phyloP scores from a whole-genome alignment of 2,888 invertebrate genomes.

The Agrotis puta region DNA sequence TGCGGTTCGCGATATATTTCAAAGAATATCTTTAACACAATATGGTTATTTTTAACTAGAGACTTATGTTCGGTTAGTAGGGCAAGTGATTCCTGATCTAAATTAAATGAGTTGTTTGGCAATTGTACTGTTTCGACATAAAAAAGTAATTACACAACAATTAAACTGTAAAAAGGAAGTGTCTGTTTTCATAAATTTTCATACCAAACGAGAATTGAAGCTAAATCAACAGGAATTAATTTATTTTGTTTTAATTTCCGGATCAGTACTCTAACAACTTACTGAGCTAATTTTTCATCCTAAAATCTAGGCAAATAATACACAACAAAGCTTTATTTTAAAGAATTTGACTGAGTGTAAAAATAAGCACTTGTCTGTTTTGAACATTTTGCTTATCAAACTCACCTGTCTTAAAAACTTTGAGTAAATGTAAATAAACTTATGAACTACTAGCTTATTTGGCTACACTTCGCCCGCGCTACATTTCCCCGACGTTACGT shows the following conservation, averaged over 20 bases:
- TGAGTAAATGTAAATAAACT: neutral
- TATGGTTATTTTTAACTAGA: constrained; percentile 48
- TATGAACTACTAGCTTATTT: neutral
- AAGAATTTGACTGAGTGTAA: neutral
- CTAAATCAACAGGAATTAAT: constrained; percentile 21
- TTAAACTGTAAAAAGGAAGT: constrained; percentile 22
- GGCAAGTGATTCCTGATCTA: constrained; percentile 27
- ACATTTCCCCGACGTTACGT: too few species aligned
- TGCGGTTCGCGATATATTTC: constrained; percentile 59
- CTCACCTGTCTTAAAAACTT: neutral
- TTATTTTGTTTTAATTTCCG: constrained; percentile 32
- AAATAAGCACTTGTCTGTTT: neutral
- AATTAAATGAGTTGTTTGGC: neutral
- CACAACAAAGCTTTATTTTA: neutral
- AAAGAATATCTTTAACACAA: constrained; percentile 68
- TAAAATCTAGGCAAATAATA: neutral
- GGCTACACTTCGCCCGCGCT: neutral
- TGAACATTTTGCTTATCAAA: neutral
- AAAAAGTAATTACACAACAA: constrained; percentile 8
- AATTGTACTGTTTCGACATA: constrained; percentile 11
- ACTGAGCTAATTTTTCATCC: constrained; percentile 10
- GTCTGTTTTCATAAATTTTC: constrained; percentile 17
- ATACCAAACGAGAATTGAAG: constrained; percentile 1
- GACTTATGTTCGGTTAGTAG: neutral
- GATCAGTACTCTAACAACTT: neutral